Evolutionary conservation across 2,113 vertebrate species (phyloP), one percentile per base, ranked within the genome.

Genomic region (Sinocyclocheilus rhinocerous): DNA sequence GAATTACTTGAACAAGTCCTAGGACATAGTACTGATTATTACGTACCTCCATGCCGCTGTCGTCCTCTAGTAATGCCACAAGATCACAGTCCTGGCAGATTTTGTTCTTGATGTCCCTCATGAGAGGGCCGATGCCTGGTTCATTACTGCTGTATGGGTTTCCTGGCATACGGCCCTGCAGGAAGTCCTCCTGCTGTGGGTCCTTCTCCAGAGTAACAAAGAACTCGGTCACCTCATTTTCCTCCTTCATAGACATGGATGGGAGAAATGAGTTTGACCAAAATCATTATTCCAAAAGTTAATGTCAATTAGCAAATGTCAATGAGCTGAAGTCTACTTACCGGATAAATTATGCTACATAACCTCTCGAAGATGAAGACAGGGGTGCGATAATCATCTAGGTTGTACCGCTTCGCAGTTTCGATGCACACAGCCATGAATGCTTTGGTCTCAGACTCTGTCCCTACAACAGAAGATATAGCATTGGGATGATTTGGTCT

Each of bases 351-450:
- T 87, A 99, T 99, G 92, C 98, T 99, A 95, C 98, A 99, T 1
- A 99, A 96, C 36, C 98, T 94, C 93, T 99, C 98, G 15, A 99
- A 99, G 92, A 99, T 99, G 93, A 99, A 99, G 22, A 99, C 98
- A 0, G 98, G 98, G 0, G 98, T 99, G 82, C 98, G 94, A 92
- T 99, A 99, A 93, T 99, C 98, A 7, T 99, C 97, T 13, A 99
- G 95, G 88, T 95, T 97, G 94, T 99, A 99, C 2, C 97, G 96
- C 89, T 99, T 99, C 15, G 98, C 97, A 0, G 98, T 99, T 92
- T 99, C 98, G 0, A 99, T 99, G 93, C 98, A 99, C 77, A 99
- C 98, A 0, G 98, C 98, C 98, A 99, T 99, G 92, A 99, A 99
- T 0, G 98, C 98, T 91, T 99, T 99, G 36, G 98, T 99, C 94